Evolutionary conservation across 2,113 vertebrate genomes (phyloP), one percentile per base, ranked within the genome.

Genomic region (Rhinoptilus africanus): DNA sequence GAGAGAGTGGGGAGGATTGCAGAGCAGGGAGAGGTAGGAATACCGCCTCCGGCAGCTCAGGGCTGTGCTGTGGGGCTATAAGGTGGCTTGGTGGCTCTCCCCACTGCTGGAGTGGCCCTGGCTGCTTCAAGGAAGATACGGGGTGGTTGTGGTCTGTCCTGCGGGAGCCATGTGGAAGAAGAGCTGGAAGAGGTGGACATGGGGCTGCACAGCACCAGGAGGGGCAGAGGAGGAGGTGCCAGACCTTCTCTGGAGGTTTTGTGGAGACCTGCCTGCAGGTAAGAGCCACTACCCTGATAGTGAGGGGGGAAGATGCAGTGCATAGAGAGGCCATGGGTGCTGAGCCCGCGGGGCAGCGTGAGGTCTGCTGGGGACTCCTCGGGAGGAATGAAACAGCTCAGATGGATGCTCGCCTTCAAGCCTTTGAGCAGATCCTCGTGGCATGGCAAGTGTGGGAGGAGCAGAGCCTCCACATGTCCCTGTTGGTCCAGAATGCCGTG

Each of bases 41-140:
- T 19, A 1, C 19, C 30, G 28, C 27, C 85, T 54, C 12, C 17
- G 19, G 28, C 20, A 53, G 16, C 4, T 10, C 2, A 6, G 45
- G 10, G 35, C 20, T 26, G 32, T 4, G 21, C 9, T 2, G 8
- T 2, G 1, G 26, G 30, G 32, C 54, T 27, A 7, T 14, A 3
- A 3, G 20, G 17, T 9, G 27, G 6, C 28, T 73, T 10, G 19
- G 30, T 43, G 43, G 6, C 18, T 51, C 18, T 69, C 20, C 22
- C 17, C 15, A 17, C 24, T 66, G 41, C 13, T 27, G 35, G 14
- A 10, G 26, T 12, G 24, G 6, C 21, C 15, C 8, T 2, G 2
- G 41, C 7, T 26, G 23, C 27, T 4, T 26, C 2, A 0, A n/a
- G 45, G 12, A 35, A 35, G 21, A 10, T 6, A 1, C 27, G 20